Evolutionary conservation across 2,797 vertebrate species (phyloP), one percentile per base, ranked within the genome.

Genomic region (Epinephelus coioides): DNA sequence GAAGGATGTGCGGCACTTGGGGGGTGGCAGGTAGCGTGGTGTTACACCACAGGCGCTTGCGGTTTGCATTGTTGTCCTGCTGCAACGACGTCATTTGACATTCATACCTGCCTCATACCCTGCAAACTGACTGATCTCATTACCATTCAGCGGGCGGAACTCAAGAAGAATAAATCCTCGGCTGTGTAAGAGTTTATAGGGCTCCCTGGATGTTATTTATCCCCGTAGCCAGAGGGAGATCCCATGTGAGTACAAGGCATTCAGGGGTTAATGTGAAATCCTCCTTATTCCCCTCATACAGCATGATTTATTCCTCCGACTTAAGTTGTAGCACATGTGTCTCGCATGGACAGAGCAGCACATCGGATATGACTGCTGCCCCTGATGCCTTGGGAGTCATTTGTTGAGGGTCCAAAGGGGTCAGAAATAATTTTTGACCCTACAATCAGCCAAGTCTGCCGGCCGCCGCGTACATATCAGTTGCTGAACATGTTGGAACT

Each of bases 291-390:
- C 88, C 78, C 91, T 92, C 88, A 91, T 94, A 93, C 88, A 84
- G 83, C 86, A 79, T 94, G 94, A 95, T 95, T 95, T 95, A 94
- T 93, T 91, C 87, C 71, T 72, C 72, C 9, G 83, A 87, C 88
- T 92, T 94, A 95, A 95, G 92, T 92, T 91, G 90, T 93, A 95
- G 93, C 94, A 95, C 91, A 95, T 95, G 94, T 94, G 92, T 92
- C 90, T 92, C 78, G 30, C 88, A 90, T 91, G 87, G 88, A 94
- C 90, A 89, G 88, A 92, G 84, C 81, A 84, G 88, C 90, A 87
- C 78, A 90, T 93, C 91, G 85, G 92, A 91, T 93, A 89, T 89
- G 93, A 90, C 84, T 88, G 86, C 87, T 89, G 91, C 86, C 86
- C 87, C 67, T 62, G 63, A 88, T 56, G 83, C 78, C 88, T 84